Conservation (phyloP, 2,797 vertebrate species). For the Ciconia nigra region DNA sequence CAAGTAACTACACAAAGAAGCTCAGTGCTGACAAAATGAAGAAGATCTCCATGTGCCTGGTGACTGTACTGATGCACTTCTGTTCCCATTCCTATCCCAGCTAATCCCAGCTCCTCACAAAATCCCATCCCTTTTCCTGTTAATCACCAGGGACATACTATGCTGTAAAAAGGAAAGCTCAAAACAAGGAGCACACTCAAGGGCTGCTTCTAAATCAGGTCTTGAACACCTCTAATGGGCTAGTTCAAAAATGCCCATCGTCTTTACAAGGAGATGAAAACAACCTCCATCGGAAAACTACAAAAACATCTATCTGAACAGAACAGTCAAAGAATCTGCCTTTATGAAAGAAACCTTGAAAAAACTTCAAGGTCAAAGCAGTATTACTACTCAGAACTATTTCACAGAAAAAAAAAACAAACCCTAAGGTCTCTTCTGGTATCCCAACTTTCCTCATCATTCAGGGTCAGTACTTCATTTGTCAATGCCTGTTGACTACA, state of each 20-base stretch:
- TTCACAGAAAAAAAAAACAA: neutral
- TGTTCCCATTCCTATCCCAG: neutral
- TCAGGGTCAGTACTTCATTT: neutral
- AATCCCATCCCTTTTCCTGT: fast-evolving
- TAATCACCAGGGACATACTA: neutral
- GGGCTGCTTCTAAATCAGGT: neutral
- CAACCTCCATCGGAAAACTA: neutral
- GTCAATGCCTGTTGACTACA: neutral
- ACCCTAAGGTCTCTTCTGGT: no score
- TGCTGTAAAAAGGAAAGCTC: neutral
- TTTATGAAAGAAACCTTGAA: neutral
- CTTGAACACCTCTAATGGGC: neutral
- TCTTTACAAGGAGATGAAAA: neutral
- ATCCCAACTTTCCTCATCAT: neutral
- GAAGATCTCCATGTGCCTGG: neutral
- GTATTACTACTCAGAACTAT: neutral
- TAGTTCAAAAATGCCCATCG: neutral
- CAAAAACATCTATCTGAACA: fast-evolving
- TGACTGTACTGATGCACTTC: neutral
- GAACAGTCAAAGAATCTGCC: neutral
- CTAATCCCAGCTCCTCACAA: neutral
- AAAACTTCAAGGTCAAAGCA: neutral
- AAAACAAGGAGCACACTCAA: neutral
- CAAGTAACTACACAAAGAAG: neutral
- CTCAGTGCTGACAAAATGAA: neutral